Evolutionary conservation across 2,888 invertebrate genomes (phyloP), one percentile per base, ranked within the genome.

Genomic region (Sturmia bella): DNA sequence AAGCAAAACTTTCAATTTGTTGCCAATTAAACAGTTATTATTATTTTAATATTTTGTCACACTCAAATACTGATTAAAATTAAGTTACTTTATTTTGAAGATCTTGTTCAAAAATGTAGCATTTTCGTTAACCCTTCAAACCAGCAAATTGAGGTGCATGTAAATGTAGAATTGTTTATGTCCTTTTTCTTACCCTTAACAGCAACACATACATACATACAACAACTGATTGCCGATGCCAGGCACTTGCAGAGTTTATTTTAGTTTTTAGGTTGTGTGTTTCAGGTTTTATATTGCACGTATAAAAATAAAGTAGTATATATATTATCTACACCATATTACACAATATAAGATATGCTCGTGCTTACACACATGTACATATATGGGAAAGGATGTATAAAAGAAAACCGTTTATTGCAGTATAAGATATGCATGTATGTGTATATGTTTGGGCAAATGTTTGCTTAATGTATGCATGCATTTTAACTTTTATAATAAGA

Each of bases 201-300:
- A n/a, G n/a, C 50, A 45, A 19, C 56, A 13, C 77, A 48, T 57
- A 19, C 37, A 6, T 9, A 32, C 43, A 52, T 66, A 74, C 78
- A 54, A 66, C 70, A 54, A 66, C 70, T 75, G 78, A 70, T 75
- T 78, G 70, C 82, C 74, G 61, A 43, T 61, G 74, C 66, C 82
- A 78, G 78, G 70, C 78, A 75, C 70, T 82, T 70, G 48, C 13
- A 45, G 78, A 70, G 48, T 73, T 73, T 69, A 68, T n/a, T 54
- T 63, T 69, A 68, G 17, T 54, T 63, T 68, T 61, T 68, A 39
- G 12, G 27, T 32, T 7, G 27, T n/a, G 15, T 41, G 21, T 45
- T 21, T 56, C 12, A 27, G n/a, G 3, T 54, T 66, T 54, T 59
- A 45, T 41, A 70, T 61, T 45, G 32, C 74, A 78, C 74, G 78